These are phyloP conservation scores for Sweltsa coloradensis DNA, from an alignment of 1,140 invertebrate species.

Conservation along the genomic window DNA sequence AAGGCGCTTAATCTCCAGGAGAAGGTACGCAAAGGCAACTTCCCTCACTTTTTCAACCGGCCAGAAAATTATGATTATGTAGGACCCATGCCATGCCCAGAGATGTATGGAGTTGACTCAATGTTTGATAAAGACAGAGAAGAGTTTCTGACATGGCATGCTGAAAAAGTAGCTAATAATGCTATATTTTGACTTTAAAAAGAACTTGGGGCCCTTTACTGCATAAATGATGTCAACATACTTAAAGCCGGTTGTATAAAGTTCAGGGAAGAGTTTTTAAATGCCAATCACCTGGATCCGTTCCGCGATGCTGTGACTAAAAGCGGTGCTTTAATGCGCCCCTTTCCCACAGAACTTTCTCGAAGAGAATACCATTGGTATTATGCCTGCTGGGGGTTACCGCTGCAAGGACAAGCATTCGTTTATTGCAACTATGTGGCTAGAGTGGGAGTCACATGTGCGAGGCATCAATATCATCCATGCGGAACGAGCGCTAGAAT, in stretches of 20 bases:
- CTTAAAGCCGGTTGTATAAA: slow-evolving; percentile 21
- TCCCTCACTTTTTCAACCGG: slow-evolving; percentile 20
- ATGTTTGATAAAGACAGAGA: slow-evolving; percentile 7
- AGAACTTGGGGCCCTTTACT: slow-evolving; percentile 16
- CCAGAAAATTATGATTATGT: no score
- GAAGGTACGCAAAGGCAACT: slow-evolving; percentile 17
- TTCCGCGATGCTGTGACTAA: slow-evolving; percentile 9
- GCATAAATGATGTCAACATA: slow-evolving; percentile 20
- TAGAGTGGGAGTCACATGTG: neutral
- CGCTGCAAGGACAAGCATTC: slow-evolving; percentile 8
- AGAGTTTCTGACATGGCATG: slow-evolving; percentile 16
- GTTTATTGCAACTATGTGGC: neutral
- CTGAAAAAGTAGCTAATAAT: slow-evolving; percentile 11
- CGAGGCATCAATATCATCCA: slow-evolving; percentile 2
- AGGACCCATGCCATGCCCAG: slow-evolving; percentile 13
- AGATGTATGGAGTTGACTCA: slow-evolving; percentile 14
- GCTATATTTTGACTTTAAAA: slow-evolving; percentile 18
- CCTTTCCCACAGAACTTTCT: slow-evolving; percentile 6
- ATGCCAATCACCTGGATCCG: slow-evolving; percentile 3
- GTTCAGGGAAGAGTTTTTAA: slow-evolving; percentile 18
- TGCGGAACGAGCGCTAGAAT: neutral
- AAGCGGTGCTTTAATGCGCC: slow-evolving; percentile 7
- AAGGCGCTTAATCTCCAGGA: slow-evolving; percentile 15
- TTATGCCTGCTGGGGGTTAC: slow-evolving; percentile 10
- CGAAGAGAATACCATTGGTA: slow-evolving; percentile 3